Evolutionary conservation across 2,888 invertebrate species (phyloP).

Genomic region (Drosophila melanosoma): DNA sequence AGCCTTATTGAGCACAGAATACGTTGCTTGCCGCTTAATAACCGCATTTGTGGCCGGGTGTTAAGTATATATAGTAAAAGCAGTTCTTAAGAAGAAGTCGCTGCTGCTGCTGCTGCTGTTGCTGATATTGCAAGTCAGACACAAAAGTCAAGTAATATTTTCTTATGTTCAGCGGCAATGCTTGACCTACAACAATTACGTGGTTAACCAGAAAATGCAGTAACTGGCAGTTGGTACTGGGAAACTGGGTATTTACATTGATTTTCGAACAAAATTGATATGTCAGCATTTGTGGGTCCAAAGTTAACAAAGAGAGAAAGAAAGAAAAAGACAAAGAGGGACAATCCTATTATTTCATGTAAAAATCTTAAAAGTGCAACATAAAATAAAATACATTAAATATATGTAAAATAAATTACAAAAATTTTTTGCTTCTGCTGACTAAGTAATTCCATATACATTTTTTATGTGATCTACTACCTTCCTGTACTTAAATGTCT

Average conservation of each 20-base stretch:
- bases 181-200: constrained; percentile 63
- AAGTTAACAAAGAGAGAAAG: constrained; percentile 16
- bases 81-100: constrained; percentile 38
- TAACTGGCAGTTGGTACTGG: constrained; percentile 4
- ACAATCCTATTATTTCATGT: background rate
- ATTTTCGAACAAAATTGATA: constrained; percentile 46
- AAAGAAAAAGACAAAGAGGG: too few relatives aligned
- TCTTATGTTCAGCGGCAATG: constrained; percentile 47
- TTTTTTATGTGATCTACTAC: background rate
- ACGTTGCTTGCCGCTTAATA: constrained; percentile 41
- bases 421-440: too few relatives aligned
- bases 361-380: background rate
- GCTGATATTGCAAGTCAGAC: constrained; percentile 1
- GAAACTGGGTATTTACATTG: constrained; percentile 3
- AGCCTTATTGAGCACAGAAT: constrained; percentile 7
- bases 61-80: constrained; percentile 64
- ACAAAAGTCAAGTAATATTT: constrained; percentile 3
- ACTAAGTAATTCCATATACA: background rate
- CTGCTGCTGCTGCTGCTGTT: constrained; percentile 5
- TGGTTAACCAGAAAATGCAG: constrained; percentile 22
- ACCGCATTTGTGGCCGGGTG: constrained; percentile 49
- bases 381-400: too few relatives aligned
- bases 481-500: background rate
- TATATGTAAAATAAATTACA: too few relatives aligned
- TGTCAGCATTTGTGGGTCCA: constrained; percentile 52